phyloP scores from a whole-genome alignment of 2,888 invertebrate species.

The Ectemnius lituratus region DNA sequence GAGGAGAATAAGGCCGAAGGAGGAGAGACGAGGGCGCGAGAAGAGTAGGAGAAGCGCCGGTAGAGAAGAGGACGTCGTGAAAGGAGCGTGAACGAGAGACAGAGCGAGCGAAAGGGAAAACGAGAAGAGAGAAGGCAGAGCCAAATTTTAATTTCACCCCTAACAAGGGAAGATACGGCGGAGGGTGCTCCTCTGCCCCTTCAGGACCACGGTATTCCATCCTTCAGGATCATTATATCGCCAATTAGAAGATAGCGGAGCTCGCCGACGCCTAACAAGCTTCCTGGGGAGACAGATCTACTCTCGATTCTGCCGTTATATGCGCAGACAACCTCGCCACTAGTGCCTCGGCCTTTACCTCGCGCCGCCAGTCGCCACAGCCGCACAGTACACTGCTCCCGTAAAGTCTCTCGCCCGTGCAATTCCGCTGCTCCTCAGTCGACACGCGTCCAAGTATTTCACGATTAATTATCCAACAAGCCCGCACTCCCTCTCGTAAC shows the following conservation, averaged over 20 bases:
- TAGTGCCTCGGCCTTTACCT: constrained; percentile 36
- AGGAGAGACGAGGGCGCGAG: constrained; percentile 11
- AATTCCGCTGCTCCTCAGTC: neutral
- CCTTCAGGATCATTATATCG: constrained; percentile 78
- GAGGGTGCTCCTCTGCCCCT: constrained; percentile 62
- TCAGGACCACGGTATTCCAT: constrained; percentile 74
- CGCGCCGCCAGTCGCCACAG: constrained; percentile 49
- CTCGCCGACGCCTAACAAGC: constrained; percentile 77
- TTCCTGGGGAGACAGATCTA: constrained; percentile 74
- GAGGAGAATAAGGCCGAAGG: constrained; percentile 28
- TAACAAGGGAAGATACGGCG: constrained; percentile 67
- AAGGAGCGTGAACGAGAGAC: constrained; percentile 11
- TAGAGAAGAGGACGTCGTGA: constrained; percentile 12
- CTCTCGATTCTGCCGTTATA: constrained; percentile 60
- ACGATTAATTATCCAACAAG: constrained; percentile 6
- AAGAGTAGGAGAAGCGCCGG: constrained; percentile 12
- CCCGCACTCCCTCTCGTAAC: neutral
- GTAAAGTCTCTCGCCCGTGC: neutral
- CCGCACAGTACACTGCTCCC: constrained; percentile 12
- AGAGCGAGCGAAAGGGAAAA: constrained; percentile 24
- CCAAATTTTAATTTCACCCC: constrained; percentile 73
- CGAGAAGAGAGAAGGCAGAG: constrained; percentile 49
- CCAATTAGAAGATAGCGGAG: constrained; percentile 77
- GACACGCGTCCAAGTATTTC: constrained; percentile 1
- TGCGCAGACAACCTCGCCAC: constrained; percentile 46